A percentile compares a stretch with the other conserved stretches of the same genome.
These are phyloP conservation scores for Caradrina kadenii DNA, from an alignment of 2,888 invertebrate species.

Conservation along the genomic window DNA sequence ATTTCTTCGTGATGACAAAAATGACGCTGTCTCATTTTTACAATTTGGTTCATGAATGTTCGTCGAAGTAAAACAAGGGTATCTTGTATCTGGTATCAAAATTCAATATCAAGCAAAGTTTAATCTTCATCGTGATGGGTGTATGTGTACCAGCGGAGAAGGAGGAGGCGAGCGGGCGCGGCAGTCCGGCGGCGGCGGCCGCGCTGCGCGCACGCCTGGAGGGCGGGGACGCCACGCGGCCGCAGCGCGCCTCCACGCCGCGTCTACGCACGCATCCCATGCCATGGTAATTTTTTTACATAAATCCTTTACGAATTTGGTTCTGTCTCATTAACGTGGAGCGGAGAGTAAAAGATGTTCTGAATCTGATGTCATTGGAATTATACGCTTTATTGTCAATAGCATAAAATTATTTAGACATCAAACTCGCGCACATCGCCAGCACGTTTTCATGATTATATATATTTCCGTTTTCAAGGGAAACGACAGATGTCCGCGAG, in stretches of 20 bases:
- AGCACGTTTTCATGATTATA: neutral
- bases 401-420: neutral
- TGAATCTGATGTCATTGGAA: neutral
- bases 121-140: neutral
- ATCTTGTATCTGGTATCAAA: no score
- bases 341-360: neutral
- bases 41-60: no score
- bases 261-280: slow-evolving; percentile 87
- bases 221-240: slow-evolving; percentile 93
- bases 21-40: no score
- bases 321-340: neutral
- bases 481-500: slow-evolving; percentile 93
- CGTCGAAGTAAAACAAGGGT: no score
- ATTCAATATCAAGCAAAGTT: neutral
- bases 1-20: no score
- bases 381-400: neutral
- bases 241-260: slow-evolving; percentile 88
- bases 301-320: neutral
- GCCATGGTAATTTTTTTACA: slow-evolving; percentile 71
- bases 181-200: slow-evolving; percentile 86
- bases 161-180: slow-evolving; percentile 81
- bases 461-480: slow-evolving; percentile 72
- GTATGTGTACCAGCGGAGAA: slow-evolving; percentile 89
- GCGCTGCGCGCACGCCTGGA: slow-evolving; percentile 92
- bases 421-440: no score